phyloP scores from a whole-genome alignment of 2,888 invertebrate genomes.

The Microplitis deprimator region DNA sequence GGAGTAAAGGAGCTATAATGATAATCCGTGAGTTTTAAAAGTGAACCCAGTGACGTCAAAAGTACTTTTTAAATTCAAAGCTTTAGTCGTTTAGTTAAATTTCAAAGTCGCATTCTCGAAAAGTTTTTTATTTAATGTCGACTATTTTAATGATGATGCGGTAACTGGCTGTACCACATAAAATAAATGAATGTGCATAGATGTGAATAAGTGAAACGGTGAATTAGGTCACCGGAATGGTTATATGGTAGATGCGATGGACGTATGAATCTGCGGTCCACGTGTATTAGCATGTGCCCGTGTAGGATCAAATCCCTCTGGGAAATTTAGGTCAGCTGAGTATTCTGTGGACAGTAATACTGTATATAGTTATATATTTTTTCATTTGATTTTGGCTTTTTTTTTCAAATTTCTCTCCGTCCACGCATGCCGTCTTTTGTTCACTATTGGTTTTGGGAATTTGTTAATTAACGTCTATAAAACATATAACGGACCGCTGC shows the following conservation, averaged over 20 bases:
- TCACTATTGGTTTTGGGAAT: constrained; percentile 7
- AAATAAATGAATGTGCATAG: not conserved
- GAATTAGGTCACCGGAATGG: constrained; percentile 9
- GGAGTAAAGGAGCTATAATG: not conserved
- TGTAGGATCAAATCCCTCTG: constrained; percentile 10
- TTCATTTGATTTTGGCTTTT: not conserved
- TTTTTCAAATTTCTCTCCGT: not conserved
- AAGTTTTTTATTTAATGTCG: not conserved
- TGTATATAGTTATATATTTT: not conserved
- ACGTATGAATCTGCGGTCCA: constrained; percentile 1
- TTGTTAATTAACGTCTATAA: constrained; percentile 30
- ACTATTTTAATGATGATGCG: constrained; percentile 1
- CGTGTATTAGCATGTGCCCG: not conserved
- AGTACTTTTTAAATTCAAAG: not conserved
- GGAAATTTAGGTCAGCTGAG: not conserved
- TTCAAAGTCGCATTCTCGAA: too few relatives aligned
- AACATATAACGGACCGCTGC: constrained; percentile 7
- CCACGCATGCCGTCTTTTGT: not conserved
- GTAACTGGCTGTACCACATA: not conserved
- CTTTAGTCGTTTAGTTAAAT: not conserved
- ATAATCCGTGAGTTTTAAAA: not conserved
- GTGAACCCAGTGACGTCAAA: not conserved
- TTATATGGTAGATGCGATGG: not conserved
- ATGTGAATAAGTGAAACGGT: not conserved
- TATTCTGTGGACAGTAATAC: not conserved